Evolutionary conservation across 2,888 invertebrate species (phyloP).

Genomic region (Eumerus sabulonum): DNA sequence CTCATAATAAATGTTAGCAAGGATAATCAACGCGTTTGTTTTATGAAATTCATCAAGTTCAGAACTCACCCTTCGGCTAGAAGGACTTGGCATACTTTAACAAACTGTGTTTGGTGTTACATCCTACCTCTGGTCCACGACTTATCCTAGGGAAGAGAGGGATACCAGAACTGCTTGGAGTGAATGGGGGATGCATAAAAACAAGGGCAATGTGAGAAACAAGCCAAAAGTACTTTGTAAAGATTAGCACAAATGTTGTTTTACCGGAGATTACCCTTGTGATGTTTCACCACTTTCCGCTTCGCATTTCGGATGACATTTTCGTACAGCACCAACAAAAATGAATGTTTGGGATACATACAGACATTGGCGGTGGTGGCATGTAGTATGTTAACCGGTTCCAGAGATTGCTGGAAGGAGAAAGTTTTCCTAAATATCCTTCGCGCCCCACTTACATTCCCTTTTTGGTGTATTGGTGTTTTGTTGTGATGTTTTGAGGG

Average conservation of each 20-base stretch:
- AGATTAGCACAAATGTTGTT: slow-evolving; percentile 69
- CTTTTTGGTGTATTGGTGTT: slow-evolving; percentile 26
- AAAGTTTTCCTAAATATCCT: slow-evolving; percentile 50
- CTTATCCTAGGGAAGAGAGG: too few species aligned
- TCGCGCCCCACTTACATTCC: too few species aligned
- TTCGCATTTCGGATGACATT: slow-evolving; percentile 64
- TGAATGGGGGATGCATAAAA: not conserved
- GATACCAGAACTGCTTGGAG: not conserved
- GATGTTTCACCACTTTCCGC: slow-evolving; percentile 67
- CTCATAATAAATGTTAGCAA: slow-evolving; percentile 60
- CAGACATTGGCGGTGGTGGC: not conserved
- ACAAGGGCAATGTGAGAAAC: slow-evolving; percentile 46
- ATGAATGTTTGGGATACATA: slow-evolving; percentile 6
- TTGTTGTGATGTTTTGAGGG: slow-evolving; percentile 14
- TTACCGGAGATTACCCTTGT: slow-evolving; percentile 68
- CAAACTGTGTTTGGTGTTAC: slow-evolving; percentile 14
- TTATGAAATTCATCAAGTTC: slow-evolving; percentile 67
- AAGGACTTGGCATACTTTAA: slow-evolving; percentile 46
- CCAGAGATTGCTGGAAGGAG: slow-evolving; percentile 14
- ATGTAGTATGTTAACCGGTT: slow-evolving; percentile 14
- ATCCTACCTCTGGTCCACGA: too few species aligned
- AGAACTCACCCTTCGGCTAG: slow-evolving; percentile 16
- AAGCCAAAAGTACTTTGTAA: slow-evolving; percentile 68
- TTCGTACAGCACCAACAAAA: slow-evolving; percentile 32
- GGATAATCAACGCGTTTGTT: slow-evolving; percentile 67